phyloP scores from a whole-genome alignment of 2,888 invertebrate genomes.

The Phrixothrix hirtus region DNA sequence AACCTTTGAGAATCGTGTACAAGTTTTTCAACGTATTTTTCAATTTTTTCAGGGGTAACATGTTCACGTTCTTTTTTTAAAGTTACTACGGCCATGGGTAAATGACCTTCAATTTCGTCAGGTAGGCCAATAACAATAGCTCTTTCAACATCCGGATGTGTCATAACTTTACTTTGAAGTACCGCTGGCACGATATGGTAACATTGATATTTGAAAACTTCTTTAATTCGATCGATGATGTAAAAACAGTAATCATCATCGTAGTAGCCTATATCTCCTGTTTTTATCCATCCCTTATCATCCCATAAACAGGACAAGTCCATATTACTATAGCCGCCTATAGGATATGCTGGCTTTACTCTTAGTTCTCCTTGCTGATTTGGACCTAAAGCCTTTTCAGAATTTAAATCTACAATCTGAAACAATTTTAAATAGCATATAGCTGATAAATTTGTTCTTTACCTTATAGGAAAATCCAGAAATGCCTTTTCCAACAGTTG shows the following conservation, averaged over 20 bases:
- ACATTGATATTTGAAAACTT: neutral
- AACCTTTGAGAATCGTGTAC: too few relatives aligned
- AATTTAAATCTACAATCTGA: neutral
- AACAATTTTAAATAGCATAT: neutral
- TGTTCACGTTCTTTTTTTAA: neutral
- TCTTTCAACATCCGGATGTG: neutral
- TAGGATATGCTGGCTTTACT: neutral
- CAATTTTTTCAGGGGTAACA: neutral
- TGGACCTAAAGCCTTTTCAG: neutral
- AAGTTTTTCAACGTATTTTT: neutral
- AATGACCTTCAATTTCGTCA: neutral
- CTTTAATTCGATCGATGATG: neutral
- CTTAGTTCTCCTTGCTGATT: neutral
- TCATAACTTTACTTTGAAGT: neutral
- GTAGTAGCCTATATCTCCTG: neutral
- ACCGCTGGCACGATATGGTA: neutral
- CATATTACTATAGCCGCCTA: neutral
- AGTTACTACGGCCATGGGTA: neutral
- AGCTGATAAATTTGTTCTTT: neutral
- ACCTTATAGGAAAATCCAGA: neutral
- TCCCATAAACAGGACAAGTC: too few relatives aligned
- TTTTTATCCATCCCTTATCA: too few relatives aligned
- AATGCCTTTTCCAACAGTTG: neutral
- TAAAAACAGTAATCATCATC: neutral
- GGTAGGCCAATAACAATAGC: neutral